A percentile compares a stretch with the other conserved stretches of the same genome.
These are phyloP conservation scores for Mixornis gularis DNA, from an alignment of 2,113 vertebrate species.

Conservation along the genomic window DNA sequence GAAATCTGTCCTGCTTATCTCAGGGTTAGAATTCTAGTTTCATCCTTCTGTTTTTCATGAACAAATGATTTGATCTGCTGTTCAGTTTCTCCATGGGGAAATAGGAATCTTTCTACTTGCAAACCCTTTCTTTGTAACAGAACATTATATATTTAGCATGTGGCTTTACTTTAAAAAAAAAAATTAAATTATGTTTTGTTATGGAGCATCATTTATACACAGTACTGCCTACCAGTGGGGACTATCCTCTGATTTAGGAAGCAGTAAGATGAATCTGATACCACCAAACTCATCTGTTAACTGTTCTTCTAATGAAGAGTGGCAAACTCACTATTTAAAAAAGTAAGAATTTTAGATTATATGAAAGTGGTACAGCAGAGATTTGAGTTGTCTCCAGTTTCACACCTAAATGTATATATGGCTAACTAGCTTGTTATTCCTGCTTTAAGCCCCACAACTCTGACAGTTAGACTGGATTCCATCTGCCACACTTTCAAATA, in stretches of 20 bases:
- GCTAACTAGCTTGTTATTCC: neutral
- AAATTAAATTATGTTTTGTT: neutral
- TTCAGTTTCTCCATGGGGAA: neutral
- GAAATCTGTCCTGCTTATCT: neutral
- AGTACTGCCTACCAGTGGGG: neutral
- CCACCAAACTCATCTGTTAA: neutral
- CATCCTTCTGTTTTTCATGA: neutral
- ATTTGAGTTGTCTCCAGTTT: neutral
- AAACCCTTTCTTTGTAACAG: neutral
- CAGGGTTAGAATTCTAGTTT: neutral
- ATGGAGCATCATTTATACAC: neutral
- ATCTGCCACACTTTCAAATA: neutral
- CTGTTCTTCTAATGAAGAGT: neutral
- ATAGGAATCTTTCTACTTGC: neutral
- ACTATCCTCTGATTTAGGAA: neutral
- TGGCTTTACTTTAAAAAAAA: neutral
- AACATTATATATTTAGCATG: neutral
- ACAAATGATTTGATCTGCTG: neutral
- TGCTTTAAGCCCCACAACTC: neutral
- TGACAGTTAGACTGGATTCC: neutral
- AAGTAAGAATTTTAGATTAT: neutral
- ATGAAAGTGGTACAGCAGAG: neutral
- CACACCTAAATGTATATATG: neutral
- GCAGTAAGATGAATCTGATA: neutral
- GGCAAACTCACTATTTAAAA: neutral